Percentiles rank a stretch among this genome's conserved stretches.
phyloP scores from a whole-genome alignment of 2,797 vertebrate genomes.

The Notolabrus celidotus region DNA sequence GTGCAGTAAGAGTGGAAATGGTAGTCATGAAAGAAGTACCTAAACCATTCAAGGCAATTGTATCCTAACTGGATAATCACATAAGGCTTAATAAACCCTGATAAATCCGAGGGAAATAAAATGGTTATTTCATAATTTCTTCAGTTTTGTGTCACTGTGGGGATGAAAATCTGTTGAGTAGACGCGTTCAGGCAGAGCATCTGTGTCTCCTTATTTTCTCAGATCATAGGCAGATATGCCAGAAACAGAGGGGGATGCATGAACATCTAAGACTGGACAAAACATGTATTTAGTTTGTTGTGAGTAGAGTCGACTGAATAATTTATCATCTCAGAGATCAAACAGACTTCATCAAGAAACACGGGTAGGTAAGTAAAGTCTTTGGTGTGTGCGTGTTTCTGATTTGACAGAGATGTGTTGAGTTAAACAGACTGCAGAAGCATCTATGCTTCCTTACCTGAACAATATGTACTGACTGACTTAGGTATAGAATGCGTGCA shows the following conservation, averaged over 20 bases:
- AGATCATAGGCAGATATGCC: neutral
- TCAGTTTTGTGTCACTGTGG: slow-evolving; percentile 9
- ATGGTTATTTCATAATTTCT: slow-evolving; percentile 21
- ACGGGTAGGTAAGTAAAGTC: neutral
- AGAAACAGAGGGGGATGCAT: neutral
- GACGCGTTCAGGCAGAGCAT: neutral
- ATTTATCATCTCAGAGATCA: neutral
- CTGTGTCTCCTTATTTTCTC: neutral
- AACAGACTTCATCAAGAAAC: neutral
- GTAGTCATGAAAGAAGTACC: neutral
- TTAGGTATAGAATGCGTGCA: neutral
- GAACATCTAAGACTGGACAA: neutral
- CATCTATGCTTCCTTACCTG: neutral
- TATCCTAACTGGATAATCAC: slow-evolving; percentile 4
- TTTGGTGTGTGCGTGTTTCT: neutral
- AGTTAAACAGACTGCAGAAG: neutral
- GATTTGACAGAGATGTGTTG: neutral
- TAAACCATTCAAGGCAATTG: slow-evolving; percentile 14
- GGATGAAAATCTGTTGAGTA: neutral
- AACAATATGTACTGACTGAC: neutral
- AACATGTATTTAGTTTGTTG: neutral
- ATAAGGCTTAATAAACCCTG: slow-evolving; percentile 18
- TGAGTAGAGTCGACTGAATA: neutral
- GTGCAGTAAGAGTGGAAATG: slow-evolving; percentile 5
- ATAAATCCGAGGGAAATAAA: slow-evolving; percentile 7